Percentiles rank a stretch among this genome's conserved stretches.
Conservation (phyloP, 1,140 invertebrate genomes). For the Neodiprion virginianus region DNA sequence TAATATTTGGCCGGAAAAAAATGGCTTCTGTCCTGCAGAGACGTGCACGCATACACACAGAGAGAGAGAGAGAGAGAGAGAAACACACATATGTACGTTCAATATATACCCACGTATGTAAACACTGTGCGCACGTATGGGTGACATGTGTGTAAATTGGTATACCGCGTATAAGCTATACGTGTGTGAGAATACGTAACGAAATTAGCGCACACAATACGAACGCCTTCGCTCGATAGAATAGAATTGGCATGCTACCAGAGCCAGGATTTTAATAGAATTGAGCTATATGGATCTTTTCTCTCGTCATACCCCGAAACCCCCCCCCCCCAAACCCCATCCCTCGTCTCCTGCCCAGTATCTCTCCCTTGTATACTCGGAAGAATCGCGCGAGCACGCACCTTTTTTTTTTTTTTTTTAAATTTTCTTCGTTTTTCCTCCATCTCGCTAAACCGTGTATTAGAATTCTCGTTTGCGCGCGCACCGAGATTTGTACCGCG, state of each 20-base stretch:
- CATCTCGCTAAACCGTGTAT: neutral
- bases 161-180: neutral
- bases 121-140: too few species aligned
- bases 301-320: slow-evolving; percentile 22
- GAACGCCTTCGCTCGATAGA: slow-evolving; percentile 55
- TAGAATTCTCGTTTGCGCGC: too few species aligned
- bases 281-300: slow-evolving; percentile 52
- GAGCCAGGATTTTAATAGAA: slow-evolving; percentile 55
- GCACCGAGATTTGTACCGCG: too few species aligned
- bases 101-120: too few species aligned
- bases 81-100: too few species aligned
- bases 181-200: slow-evolving; percentile 38
- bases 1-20: too few species aligned
- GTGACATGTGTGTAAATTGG: too few species aligned
- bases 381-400: neutral
- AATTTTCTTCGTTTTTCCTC: neutral
- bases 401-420: too few species aligned
- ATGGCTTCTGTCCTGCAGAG: too few species aligned
- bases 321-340: slow-evolving; percentile 24
- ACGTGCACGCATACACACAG: too few species aligned
- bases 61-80: too few species aligned
- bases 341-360: slow-evolving; percentile 20
- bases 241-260: slow-evolving; percentile 58
- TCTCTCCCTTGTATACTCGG: neutral
- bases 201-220: slow-evolving; percentile 58